These are phyloP conservation scores for Pachycephus smyrnensis DNA, from an alignment of 2,888 invertebrate genomes.

Conservation along the genomic window DNA sequence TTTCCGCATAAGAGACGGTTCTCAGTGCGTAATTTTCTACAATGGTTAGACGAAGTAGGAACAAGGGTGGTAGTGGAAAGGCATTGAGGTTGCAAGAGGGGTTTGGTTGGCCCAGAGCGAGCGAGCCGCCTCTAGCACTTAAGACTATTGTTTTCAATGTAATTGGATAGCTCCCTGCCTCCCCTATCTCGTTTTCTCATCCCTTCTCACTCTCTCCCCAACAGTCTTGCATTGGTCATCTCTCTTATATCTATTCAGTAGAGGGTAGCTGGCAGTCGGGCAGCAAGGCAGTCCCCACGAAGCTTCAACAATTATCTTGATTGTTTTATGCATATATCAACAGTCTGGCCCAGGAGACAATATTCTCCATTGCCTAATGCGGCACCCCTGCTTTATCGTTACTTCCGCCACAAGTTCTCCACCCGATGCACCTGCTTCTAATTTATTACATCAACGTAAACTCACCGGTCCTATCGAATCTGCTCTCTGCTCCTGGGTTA, in stretches of 20 bases:
- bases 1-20: neutral
- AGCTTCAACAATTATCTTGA: slow-evolving; percentile 67
- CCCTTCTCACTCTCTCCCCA: slow-evolving; percentile 18
- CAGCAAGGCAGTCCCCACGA: slow-evolving; percentile 45
- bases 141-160: slow-evolving; percentile 70
- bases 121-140: slow-evolving; percentile 65
- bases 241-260: slow-evolving; percentile 18
- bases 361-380: slow-evolving; percentile 22
- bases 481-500: neutral
- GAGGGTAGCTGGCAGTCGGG: slow-evolving; percentile 39
- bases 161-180: slow-evolving; percentile 66
- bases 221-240: slow-evolving; percentile 1
- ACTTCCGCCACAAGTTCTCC: neutral
- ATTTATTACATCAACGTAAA: neutral
- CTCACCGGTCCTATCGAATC: neutral
- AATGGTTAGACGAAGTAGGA: neutral
- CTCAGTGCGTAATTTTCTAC: neutral
- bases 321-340: slow-evolving; percentile 66
- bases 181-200: slow-evolving; percentile 18
- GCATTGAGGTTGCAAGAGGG: slow-evolving; percentile 21
- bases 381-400: neutral
- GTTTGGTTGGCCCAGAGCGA: slow-evolving; percentile 40
- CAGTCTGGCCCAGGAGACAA: slow-evolving; percentile 24
- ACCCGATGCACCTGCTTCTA: neutral
- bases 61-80: neutral